Percentiles rank a stretch among this genome's conserved stretches.
phyloP scores from a whole-genome alignment of 2,113 vertebrate species.

The Cathartes aura region DNA sequence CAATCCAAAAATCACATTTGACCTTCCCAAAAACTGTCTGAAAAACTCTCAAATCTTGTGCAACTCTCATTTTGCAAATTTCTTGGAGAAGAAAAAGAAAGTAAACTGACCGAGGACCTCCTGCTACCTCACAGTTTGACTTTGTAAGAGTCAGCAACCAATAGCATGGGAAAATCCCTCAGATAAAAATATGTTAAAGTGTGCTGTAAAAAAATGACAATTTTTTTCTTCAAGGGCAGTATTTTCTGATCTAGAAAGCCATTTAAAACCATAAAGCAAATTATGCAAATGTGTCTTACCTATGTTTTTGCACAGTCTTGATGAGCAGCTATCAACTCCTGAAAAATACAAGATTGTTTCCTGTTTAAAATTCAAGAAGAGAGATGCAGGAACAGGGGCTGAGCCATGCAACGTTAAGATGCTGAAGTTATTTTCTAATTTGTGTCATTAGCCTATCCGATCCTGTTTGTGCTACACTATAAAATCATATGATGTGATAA shows the following conservation, averaged over 20 bases:
- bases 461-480: background rate
- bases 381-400: background rate
- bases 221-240: background rate
- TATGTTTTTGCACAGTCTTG: slow-evolving; percentile 13
- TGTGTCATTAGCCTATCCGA: background rate
- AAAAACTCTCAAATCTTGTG: background rate
- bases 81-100: background rate
- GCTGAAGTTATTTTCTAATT: background rate
- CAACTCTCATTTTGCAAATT: background rate
- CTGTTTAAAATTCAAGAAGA: slow-evolving; percentile 14
- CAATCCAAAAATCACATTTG: background rate
- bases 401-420: background rate
- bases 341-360: slow-evolving; percentile 49
- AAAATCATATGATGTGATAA: background rate
- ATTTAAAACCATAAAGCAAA: background rate
- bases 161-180: background rate
- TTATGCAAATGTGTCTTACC: slow-evolving; percentile 31
- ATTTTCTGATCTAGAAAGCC: background rate
- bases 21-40: background rate
- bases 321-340: slow-evolving; percentile 10
- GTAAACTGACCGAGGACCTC: background rate
- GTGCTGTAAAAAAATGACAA: background rate
- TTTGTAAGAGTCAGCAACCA: background rate
- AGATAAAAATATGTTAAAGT: background rate
- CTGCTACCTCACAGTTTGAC: background rate